phyloP scores from a whole-genome alignment of 2,888 invertebrate genomes.

The Elysia crispata region DNA sequence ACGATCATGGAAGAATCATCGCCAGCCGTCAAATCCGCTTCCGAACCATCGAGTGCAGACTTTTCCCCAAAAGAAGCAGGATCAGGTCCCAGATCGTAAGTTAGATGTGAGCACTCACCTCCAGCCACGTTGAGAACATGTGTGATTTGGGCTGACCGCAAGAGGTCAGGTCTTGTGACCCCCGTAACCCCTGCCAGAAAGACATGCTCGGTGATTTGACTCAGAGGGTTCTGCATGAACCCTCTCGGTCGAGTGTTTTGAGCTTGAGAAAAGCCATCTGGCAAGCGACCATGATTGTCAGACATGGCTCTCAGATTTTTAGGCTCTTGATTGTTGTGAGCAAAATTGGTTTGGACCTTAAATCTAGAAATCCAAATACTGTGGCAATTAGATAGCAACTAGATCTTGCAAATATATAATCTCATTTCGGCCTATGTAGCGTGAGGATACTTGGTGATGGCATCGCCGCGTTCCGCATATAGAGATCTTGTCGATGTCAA shows the following conservation, averaged over 20 bases:
- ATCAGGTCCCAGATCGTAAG: constrained; percentile 43
- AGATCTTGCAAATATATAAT: too few relatives aligned
- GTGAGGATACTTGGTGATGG: too few relatives aligned
- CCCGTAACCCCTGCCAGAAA: constrained; percentile 61
- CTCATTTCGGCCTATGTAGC: too few relatives aligned
- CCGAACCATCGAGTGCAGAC: too few relatives aligned
- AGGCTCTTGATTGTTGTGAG: too few relatives aligned
- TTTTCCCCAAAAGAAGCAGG: too few relatives aligned
- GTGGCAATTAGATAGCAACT: too few relatives aligned
- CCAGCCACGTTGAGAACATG: constrained; percentile 62
- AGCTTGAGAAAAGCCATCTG: neutral
- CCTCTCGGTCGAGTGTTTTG: neutral
- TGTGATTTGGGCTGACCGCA: constrained; percentile 55
- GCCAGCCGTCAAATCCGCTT: too few relatives aligned
- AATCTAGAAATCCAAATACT: neutral
- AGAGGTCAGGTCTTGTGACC: constrained; percentile 53
- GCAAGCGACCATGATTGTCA: neutral
- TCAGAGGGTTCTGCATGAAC: constrained; percentile 46
- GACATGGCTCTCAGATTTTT: too few relatives aligned
- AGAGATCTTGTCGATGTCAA: too few relatives aligned
- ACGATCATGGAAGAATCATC: constrained; percentile 10
- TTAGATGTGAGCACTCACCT: constrained; percentile 57
- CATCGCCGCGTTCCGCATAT: too few relatives aligned
- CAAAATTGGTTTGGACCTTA: neutral
- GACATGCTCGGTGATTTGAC: constrained; percentile 54